These are phyloP conservation scores for Melanophora roralis DNA, from an alignment of 2,888 invertebrate genomes.

Conservation along the genomic window DNA sequence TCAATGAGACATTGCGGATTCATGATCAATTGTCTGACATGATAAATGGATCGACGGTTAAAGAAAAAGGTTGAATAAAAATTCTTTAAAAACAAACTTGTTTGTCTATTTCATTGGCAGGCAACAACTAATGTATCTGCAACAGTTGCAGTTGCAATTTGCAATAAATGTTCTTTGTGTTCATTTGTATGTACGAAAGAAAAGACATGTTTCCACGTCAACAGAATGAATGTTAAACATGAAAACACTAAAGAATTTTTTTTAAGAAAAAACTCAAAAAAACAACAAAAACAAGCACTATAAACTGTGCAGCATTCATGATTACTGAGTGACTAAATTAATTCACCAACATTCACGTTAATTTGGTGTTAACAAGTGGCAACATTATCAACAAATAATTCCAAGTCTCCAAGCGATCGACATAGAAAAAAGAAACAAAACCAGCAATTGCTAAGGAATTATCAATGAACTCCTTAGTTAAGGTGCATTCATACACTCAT, in stretches of 20 bases:
- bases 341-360: slow-evolving; percentile 61
- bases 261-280: background rate
- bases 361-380: slow-evolving; percentile 63
- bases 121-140: slow-evolving; percentile 3
- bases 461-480: slow-evolving; percentile 51
- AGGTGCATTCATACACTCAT: slow-evolving; percentile 5
- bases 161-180: background rate
- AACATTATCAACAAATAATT: slow-evolving; percentile 56
- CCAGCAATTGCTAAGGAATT: slow-evolving; percentile 34
- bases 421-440: background rate
- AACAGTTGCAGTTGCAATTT: background rate
- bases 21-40: slow-evolving; percentile 57
- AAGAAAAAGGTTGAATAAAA: slow-evolving; percentile 20
- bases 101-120: slow-evolving; percentile 39
- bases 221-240: slow-evolving; percentile 53
- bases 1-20: slow-evolving; percentile 58
- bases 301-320: background rate
- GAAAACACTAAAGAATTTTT: slow-evolving; percentile 51
- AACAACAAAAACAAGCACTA: background rate
- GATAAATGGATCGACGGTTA: slow-evolving; percentile 35
- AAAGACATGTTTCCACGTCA: slow-evolving; percentile 52
- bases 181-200: slow-evolving; percentile 9
- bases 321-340: slow-evolving; percentile 54
- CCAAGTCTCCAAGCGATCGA: slow-evolving; percentile 18
- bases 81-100: slow-evolving; percentile 15